Base-by-base conservation (phyloP, 2,113 vertebrate genomes). In the Nycticebus coucang region DNA sequence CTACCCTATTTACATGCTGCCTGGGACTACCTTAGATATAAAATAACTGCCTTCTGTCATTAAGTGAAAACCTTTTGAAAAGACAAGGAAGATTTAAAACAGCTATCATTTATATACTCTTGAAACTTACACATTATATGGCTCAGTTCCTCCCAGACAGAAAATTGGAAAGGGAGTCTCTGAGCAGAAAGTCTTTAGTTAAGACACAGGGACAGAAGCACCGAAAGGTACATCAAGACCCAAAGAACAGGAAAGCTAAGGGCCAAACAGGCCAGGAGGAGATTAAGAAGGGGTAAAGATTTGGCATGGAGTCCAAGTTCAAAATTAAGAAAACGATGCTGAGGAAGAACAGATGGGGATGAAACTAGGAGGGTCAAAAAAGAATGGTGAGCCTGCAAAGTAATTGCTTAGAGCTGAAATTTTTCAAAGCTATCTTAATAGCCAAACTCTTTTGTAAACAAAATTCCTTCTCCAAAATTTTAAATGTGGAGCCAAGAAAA, bases 41-140 rank as follows among this genome's bases (percentile, higher is more conserved):
- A 95, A 90, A 87, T 89, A 92, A 95, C 37, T 68, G 37, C 30
- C 72, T 82, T 83, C 80, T 92, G 35, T 91, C 85, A 50, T 81
- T 92, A 94, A 88, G 35, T 95, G 87, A 95, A 96, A 97, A 80
- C 66, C 33, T 96, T 89, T 77, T 87, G 37, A 92, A 83, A 95
- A 83, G 50, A 79, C 19, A 53, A 82, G 69, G 15, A 78, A 94
- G 69, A 91, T 64, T 85, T 79, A 92, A 94, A 95, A 94, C 15
- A 77, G 55, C 72, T 86, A 57, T 69, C 12, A 28, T 55, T 87
- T 77, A 85, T 50, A 60, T 59, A 75, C 81, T 88, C 66, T 93
- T 93, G 78, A 95, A 94, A 87, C 3, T 45, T 77, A 35, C 4
- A 91, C 55, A 88, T 89, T 62, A 35, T 53, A 77, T 69, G 28